These are phyloP conservation scores for Exaiptasia diaphana DNA, from an alignment of 64 coral and sea anemone species.

Conservation along the genomic window DNA sequence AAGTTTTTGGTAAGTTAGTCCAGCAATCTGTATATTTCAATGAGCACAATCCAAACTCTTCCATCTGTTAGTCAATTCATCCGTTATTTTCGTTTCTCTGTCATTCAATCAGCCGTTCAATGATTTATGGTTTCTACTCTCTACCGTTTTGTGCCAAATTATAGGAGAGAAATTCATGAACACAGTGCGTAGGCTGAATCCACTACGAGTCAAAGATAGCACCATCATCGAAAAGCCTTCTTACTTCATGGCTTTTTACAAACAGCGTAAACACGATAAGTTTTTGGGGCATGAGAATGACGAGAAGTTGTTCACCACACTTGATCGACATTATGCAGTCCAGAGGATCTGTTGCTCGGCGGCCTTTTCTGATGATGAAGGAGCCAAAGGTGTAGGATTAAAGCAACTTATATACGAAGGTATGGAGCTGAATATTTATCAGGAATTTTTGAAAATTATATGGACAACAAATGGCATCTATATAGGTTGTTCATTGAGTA, in stretches of 20 bases:
- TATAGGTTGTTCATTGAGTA: too few relatives aligned
- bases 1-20: constrained; percentile 1
- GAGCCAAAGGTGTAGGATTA: constrained; percentile 71
- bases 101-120: not conserved
- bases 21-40: not conserved
- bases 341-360: constrained; percentile 64
- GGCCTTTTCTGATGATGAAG: constrained; percentile 77
- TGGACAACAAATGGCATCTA: not conserved
- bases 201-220: constrained; percentile 52
- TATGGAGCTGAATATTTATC: not conserved
- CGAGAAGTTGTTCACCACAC: constrained; percentile 64
- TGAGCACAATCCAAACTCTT: not conserved
- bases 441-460: not conserved
- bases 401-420: constrained; percentile 64
- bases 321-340: constrained; percentile 75
- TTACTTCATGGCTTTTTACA: constrained; percentile 90
- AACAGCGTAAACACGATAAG: constrained; percentile 24
- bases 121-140: too few relatives aligned
- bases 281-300: constrained; percentile 43
- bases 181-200: constrained; percentile 18
- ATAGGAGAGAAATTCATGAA: constrained; percentile 15
- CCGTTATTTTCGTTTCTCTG: not conserved
- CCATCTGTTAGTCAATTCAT: not conserved
- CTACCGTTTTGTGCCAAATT: not conserved
- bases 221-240: constrained; percentile 46